Evolutionary conservation across 2,797 vertebrate species (phyloP).

Genomic region (Sebastiscus tertius): DNA sequence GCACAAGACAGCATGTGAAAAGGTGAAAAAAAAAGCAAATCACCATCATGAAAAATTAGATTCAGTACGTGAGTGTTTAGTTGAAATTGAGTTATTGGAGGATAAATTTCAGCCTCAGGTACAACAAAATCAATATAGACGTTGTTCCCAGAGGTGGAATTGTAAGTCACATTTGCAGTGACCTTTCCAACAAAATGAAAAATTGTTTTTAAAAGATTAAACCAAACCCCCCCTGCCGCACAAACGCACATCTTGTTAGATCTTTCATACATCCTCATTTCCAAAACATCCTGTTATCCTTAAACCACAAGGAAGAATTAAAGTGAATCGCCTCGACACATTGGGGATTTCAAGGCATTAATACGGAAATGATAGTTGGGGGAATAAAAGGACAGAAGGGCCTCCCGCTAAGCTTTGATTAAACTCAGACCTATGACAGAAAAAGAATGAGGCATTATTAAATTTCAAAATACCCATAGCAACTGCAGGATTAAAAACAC

Average conservation of each 20-base stretch:
- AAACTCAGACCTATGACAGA: slow-evolving; percentile 27
- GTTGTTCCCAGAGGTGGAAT: not conserved
- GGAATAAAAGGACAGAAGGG: slow-evolving; percentile 31
- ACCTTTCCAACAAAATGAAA: not conserved
- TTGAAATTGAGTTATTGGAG: not conserved
- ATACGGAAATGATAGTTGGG: slow-evolving; percentile 4
- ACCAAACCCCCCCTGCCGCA: not conserved
- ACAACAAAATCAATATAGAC: not conserved
- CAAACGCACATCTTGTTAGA: not conserved
- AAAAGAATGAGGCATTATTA: slow-evolving; percentile 25
- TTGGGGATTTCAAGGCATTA: slow-evolving; percentile 32
- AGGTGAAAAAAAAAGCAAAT: not conserved
- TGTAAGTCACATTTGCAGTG: not conserved
- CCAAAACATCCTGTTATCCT: slow-evolving; percentile 36
- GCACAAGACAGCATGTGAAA: not conserved
- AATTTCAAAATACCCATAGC: slow-evolving; percentile 22
- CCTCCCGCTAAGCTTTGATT: slow-evolving; percentile 34
- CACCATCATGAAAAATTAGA: not conserved
- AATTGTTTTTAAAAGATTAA: not conserved
- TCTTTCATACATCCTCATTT: not conserved
- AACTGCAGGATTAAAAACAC: slow-evolving; percentile 27
- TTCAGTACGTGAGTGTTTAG: not conserved
- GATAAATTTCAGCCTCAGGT: not conserved
- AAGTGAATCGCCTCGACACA: slow-evolving; percentile 22
- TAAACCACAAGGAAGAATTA: slow-evolving; percentile 42